Base-by-base conservation (phyloP, 2,113 vertebrate species). In the Zapornia atra region DNA sequence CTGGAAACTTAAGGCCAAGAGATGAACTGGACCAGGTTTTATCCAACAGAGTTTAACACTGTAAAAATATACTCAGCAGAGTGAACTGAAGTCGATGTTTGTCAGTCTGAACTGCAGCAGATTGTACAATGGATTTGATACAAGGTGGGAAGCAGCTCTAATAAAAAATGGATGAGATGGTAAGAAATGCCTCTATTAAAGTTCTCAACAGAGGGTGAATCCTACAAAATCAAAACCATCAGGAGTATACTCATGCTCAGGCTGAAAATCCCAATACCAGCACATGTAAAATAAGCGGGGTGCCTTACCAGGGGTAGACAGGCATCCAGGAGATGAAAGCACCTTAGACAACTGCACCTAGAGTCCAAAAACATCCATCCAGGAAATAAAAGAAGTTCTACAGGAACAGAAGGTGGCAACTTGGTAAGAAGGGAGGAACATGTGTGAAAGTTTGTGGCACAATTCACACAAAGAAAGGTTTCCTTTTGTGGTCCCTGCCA, bases 31-130 rank as follows among this genome's bases (percentile, higher is more conserved):
- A 75, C 17, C 31, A 60, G 33, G 24, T 18, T 94, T 79, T 85
- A 29, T 51, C 14, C 31, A 61, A 8, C 28, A n/a, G 22, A 71
- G 12, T 31, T 82, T 34, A 79, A 33, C 9, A 6, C 0, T 0
- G 31, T 54, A 66, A 36, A 83, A 63, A 50, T 13, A 26, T 24
- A 51, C 33, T 59, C 56, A 51, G 4, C 12, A 92, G 25, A 36
- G 18, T 10, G 33, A 57, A 20, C 3, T 16, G 4, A 85, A 86
- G 33, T 28, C 6, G 5, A 2, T 25, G 22, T 77, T 72, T 57
- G 11, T 17, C 1, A 1, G 21, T 44, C 33, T 65, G 18, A 22
- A 65, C 48, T 33, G 48, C 51, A 61, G 53, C 9, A 82, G 24
- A 36, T 22, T n/a, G 4, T 34, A 42, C 20, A 48, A 59, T 18